Evolutionary conservation across 2,888 invertebrate species (phyloP), one percentile per base, ranked within the genome.

Genomic region (Agrilus mali): DNA sequence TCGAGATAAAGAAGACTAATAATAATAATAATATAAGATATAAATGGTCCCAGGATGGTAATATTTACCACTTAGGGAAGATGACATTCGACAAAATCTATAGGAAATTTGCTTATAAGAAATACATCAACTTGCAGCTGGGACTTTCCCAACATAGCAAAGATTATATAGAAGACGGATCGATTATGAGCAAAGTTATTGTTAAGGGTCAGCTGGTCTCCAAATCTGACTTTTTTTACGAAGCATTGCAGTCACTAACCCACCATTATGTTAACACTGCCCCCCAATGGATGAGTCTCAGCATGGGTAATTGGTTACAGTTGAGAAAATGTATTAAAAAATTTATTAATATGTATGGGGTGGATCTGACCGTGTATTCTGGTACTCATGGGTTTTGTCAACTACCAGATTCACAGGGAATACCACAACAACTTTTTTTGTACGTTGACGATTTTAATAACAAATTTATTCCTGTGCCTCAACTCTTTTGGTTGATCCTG

Each of bases 211-310:
- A 81, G 53, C 61, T 80, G 35, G 63, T 72, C 0, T 77, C 80
- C 2, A 78, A 75, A 55, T 71, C 70, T 10, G 80, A 81, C 58
- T 77, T 71, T 51, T 64, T 78, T n/a, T 77, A 71, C 51, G 75
- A 73, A 0, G 62, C 71, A 7, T 73, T 73, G 34, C 78, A 80
- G 53, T 63, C 69, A 1, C 60, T 75, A 1, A 74, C 76, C 0
- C 80, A 79, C 60, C 77, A 75, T 59, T 80, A 75, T 54, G 64
- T 79, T 39, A 82, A 82, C 55, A 71, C 71, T 1, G 75, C 76
- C 1, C 80, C 81, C 1, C 82, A 82, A 50, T 82, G 80, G 80
- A 75, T 78, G 52, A 64, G 63, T 3, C 74, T 78, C 53, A 80
- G 80, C 54, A 71, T 61, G 0, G 71, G 71, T 10, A 76, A 74